phyloP scores from a whole-genome alignment of 2,113 vertebrate genomes.

The Ciconia stormi region DNA sequence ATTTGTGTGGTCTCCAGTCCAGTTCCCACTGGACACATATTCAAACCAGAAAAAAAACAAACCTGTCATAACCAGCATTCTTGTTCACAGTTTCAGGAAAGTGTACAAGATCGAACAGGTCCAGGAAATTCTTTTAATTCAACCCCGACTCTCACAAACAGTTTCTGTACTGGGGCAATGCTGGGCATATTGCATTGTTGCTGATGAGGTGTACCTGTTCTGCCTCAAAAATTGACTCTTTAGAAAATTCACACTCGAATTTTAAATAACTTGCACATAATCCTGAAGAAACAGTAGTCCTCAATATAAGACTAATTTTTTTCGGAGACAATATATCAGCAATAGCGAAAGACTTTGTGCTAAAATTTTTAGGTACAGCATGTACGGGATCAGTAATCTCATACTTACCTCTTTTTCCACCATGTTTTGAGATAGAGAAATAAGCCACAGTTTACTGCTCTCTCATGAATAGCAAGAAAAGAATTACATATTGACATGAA shows the following conservation, averaged over 20 bases:
- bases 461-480: not conserved
- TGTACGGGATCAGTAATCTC: not conserved
- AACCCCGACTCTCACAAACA: not conserved
- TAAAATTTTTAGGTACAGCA: not conserved
- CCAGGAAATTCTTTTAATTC: not conserved
- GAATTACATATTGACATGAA: not conserved
- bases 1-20: not conserved
- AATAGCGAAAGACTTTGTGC: not conserved
- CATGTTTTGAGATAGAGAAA: not conserved
- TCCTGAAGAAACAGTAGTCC: not conserved
- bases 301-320: not conserved
- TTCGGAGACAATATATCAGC: not conserved
- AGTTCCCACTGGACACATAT: not conserved
- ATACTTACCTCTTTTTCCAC: not conserved
- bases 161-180: not conserved
- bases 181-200: not conserved
- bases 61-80: not conserved
- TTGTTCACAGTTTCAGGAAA: not conserved
- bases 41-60: not conserved
- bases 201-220: not conserved
- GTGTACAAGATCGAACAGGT: not conserved
- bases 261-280: not conserved
- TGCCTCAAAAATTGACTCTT: not conserved
- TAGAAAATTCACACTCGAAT: not conserved
- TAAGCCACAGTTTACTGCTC: not conserved